These are phyloP conservation scores for Urechis unicinctus DNA, from an alignment of 2,888 invertebrate genomes.

Conservation along the genomic window DNA sequence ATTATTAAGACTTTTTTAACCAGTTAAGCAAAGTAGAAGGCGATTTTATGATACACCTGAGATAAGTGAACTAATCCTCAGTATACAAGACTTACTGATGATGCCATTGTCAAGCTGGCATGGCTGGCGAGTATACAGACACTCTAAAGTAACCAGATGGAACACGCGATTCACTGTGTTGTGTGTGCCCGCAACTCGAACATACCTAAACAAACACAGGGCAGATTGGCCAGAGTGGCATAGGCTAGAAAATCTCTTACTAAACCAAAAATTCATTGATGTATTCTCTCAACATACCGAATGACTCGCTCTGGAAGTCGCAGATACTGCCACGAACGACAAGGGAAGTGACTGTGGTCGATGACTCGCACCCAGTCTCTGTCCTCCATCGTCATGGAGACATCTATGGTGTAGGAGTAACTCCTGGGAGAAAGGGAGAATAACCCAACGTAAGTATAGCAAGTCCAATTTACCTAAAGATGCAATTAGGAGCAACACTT, in stretches of 20 bases:
- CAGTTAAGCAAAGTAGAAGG: neutral
- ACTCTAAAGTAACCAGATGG: constrained; percentile 88
- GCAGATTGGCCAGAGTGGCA: too few relatives aligned
- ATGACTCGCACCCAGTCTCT: constrained; percentile 90
- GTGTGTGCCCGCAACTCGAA: constrained; percentile 70
- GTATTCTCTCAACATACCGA: constrained; percentile 57
- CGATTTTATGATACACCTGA: neutral
- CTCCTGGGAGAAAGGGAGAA: constrained; percentile 61
- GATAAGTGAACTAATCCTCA: neutral
- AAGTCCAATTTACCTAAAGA: neutral
- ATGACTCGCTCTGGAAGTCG: constrained; percentile 87
- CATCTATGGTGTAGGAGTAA: constrained; percentile 89
- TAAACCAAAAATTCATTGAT: too few relatives aligned
- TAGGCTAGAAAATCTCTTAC: too few relatives aligned
- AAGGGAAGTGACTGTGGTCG: constrained; percentile 85
- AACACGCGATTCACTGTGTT: constrained; percentile 93
- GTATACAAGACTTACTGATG: constrained; percentile 52
- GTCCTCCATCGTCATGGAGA: constrained; percentile 91
- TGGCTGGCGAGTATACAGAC: constrained; percentile 71
- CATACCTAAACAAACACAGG: constrained; percentile 60
- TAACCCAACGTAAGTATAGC: neutral
- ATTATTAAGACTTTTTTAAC: neutral
- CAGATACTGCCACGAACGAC: constrained; percentile 93
- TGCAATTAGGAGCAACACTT: neutral
- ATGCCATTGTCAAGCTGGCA: constrained; percentile 69